A percentile compares a stretch with the other conserved stretches of the same genome.
phyloP scores from a whole-genome alignment of 2,888 invertebrate species.

The Macaria liturata region DNA sequence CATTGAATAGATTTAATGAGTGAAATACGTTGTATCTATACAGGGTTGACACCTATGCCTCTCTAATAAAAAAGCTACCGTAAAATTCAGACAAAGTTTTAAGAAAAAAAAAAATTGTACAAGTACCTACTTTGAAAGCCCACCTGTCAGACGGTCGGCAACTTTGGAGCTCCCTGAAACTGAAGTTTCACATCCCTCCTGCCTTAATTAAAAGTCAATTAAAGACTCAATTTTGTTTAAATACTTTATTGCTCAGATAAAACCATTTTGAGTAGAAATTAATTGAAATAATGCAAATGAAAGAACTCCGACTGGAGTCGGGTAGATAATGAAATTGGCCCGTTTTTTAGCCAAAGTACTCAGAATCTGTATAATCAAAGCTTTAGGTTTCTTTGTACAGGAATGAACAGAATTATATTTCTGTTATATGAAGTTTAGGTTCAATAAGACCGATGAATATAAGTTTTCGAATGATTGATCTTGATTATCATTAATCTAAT shows the following conservation, averaged over 20 bases:
- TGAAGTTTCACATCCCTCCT: conserved; percentile 22
- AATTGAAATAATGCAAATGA: conserved; percentile 34
- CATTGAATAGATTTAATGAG: too few species aligned
- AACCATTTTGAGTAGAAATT: conserved; percentile 21
- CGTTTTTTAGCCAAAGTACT: conserved; percentile 7
- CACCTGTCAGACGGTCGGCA: conserved; percentile 7
- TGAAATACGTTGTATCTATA: too few species aligned
- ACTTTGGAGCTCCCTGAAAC: conserved; percentile 7
- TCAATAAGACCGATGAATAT: too few species aligned
- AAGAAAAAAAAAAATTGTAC: too few species aligned
- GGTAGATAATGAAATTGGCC: conserved; percentile 21
- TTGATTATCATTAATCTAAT: too few species aligned
- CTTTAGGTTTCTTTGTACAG: too few species aligned
- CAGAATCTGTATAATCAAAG: conserved; percentile 6
- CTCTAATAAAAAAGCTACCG: too few species aligned
- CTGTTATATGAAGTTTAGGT: too few species aligned
- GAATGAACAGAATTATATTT: too few species aligned
- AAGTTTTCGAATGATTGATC: too few species aligned
- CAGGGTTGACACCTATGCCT: too few species aligned
- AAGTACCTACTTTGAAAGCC: background rate
- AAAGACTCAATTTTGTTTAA: conserved; percentile 25
- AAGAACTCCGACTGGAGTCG: conserved; percentile 6
- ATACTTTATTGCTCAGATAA: conserved; percentile 22
- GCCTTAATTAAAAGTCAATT: conserved; percentile 33
- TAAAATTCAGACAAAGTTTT: too few species aligned